These are phyloP conservation scores for Noctua janthe DNA, from an alignment of 2,888 invertebrate species.

Conservation along the genomic window DNA sequence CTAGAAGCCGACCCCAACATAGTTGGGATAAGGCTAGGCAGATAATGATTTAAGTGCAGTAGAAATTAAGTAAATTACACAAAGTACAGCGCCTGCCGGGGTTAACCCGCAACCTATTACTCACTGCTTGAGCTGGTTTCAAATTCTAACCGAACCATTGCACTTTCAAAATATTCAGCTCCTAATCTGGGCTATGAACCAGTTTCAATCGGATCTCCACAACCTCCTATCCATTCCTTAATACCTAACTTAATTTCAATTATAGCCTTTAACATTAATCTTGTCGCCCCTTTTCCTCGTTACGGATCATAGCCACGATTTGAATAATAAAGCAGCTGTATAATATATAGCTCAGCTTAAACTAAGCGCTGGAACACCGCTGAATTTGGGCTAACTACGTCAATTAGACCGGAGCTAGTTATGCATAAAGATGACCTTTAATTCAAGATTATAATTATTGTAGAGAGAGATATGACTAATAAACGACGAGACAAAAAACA, in stretches of 20 bases:
- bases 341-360: slow-evolving; percentile 17
- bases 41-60: background rate
- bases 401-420: slow-evolving; percentile 29
- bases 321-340: slow-evolving; percentile 49
- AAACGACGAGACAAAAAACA: background rate
- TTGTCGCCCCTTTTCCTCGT: background rate
- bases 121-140: background rate
- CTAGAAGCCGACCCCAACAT: background rate
- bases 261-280: slow-evolving; percentile 20
- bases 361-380: slow-evolving; percentile 26
- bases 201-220: background rate
- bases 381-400: slow-evolving; percentile 33
- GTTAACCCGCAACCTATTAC: background rate
- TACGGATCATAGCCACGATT: slow-evolving; percentile 43
- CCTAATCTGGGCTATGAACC: background rate
- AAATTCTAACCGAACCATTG: background rate
- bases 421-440: slow-evolving; percentile 15
- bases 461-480: background rate
- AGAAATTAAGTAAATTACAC: background rate
- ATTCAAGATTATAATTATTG: background rate
- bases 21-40: background rate
- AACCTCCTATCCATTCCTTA: background rate
- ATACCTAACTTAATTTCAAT: slow-evolving; percentile 22
- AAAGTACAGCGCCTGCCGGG: background rate
- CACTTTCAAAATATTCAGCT: background rate